Conservation (phyloP, 1,140 invertebrate genomes). For the Archegozetes longisetosus region DNA sequence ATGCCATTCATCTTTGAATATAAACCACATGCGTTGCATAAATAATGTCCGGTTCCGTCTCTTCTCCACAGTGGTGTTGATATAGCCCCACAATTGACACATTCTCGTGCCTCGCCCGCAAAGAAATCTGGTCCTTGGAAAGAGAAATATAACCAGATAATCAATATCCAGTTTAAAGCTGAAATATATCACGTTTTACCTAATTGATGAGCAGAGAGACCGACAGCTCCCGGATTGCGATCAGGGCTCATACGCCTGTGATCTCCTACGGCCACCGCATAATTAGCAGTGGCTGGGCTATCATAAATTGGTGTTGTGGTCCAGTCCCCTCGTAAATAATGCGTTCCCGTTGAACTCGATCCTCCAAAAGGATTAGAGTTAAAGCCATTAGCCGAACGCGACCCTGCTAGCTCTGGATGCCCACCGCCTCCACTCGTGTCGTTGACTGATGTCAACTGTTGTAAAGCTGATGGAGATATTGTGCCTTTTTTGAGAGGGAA, state of each 20-base stretch:
- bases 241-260: background rate
- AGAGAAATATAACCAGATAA: background rate
- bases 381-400: background rate
- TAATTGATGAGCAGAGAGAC: background rate
- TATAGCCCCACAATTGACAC: slow-evolving; percentile 70
- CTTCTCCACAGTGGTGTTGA: slow-evolving; percentile 71
- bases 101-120: slow-evolving; percentile 42
- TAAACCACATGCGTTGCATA: slow-evolving; percentile 95
- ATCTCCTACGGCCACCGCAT: background rate
- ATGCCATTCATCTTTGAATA: slow-evolving; percentile 96
- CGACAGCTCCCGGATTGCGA: background rate
- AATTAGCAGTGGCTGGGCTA: background rate
- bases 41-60: slow-evolving; percentile 89
- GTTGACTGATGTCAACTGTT: background rate
- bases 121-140: background rate
- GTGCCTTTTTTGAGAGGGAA: background rate
- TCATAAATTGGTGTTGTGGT: background rate
- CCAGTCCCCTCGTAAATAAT: background rate
- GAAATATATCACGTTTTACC: too few relatives aligned
- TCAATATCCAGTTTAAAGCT: background rate
- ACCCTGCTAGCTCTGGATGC: background rate
- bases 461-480: background rate
- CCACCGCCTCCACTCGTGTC: background rate
- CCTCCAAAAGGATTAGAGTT: background rate
- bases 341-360: background rate